Evolutionary conservation across 1,140 invertebrate species (phyloP), one percentile per base, ranked within the genome.

Genomic region (Drosophila punjabiensis): DNA sequence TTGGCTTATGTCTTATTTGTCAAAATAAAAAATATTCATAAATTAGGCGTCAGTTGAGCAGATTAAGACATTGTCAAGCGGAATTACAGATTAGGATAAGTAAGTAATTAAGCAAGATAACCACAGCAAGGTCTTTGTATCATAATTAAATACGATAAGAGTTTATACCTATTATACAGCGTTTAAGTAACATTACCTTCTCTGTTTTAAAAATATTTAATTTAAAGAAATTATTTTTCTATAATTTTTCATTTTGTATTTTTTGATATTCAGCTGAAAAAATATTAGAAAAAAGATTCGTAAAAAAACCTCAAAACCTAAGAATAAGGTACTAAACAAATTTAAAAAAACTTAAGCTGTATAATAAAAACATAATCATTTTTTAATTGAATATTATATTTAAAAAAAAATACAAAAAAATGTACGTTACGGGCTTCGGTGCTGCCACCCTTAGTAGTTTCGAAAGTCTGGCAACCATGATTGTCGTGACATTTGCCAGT

Each of bases 1-100:
- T 3, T 37, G 39, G 39, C 50, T 71, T 56, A 71, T 32, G 39
- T 68, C 64, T 56, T 71, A 56, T 69, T 71, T 71, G 64, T 20
- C 39, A 30, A 68, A 43, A 20, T 43, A 30, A 56, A 43, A n/a
- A 71, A 55, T 56, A 71, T 71, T 68, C 10, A 30, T 68, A 68
- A 32, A 68, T 50, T 37, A 39, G 24, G 3, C 45, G 32, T 3
- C 24, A 20, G 18, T 20, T 45, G 32, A 63, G 35, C 30, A 18
- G n/a, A 63, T 30, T 53, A 52, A 24, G 50, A 43, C 48, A 53
- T 24, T 20, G 48, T 16, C 48, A 33, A 55, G 7, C 18, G 9
- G 24, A 37, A 28, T 37, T 30, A 13, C 48, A 32, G 48, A 50
- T 53, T 37, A 63, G 60, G 60, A 37, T 52, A 30, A 67, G 68